Evolutionary conservation across 2,888 invertebrate species (phyloP).

Genomic region (Trilocha varians): DNA sequence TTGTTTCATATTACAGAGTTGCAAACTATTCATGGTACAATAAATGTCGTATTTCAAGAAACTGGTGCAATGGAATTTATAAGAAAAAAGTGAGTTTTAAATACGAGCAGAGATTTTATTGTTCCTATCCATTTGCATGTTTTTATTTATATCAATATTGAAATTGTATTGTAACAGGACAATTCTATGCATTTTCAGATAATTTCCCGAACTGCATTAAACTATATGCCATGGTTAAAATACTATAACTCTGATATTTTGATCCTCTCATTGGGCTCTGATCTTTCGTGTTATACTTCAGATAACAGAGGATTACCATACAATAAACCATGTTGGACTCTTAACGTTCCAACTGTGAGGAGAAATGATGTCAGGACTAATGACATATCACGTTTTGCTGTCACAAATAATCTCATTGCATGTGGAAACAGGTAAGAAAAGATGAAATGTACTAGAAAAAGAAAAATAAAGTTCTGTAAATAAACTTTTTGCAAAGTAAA

Average conservation of each 20-base stretch:
- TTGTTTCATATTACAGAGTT: conserved; percentile 6
- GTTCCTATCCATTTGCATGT: too few relatives aligned
- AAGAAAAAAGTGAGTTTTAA: conserved; percentile 21
- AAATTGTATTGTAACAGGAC: too few relatives aligned
- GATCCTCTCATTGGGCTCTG: conserved; percentile 41
- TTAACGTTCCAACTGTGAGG: conserved; percentile 40
- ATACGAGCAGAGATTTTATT: neutral
- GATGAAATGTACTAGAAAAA: too few relatives aligned
- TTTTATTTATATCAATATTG: neutral
- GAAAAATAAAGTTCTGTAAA: too few relatives aligned
- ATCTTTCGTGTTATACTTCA: conserved; percentile 36
- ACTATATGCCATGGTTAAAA: conserved; percentile 60
- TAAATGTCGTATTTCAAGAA: conserved; percentile 43
- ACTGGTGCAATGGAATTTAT: conserved; percentile 53
- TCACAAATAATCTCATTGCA: conserved; percentile 37
- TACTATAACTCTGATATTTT: conserved; percentile 35
- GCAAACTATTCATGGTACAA: conserved; percentile 28
- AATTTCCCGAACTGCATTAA: conserved; percentile 35
- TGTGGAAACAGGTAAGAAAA: conserved; percentile 57
- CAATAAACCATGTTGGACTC: conserved; percentile 31
- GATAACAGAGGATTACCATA: conserved; percentile 32
- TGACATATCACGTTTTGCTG: conserved; percentile 58
- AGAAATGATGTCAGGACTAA: conserved; percentile 53
- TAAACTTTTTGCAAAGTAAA: too few relatives aligned
- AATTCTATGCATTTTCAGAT: conserved; percentile 46